Evolutionary conservation across 2,888 invertebrate species (phyloP).

Genomic region (Leptura quadrifasciata): DNA sequence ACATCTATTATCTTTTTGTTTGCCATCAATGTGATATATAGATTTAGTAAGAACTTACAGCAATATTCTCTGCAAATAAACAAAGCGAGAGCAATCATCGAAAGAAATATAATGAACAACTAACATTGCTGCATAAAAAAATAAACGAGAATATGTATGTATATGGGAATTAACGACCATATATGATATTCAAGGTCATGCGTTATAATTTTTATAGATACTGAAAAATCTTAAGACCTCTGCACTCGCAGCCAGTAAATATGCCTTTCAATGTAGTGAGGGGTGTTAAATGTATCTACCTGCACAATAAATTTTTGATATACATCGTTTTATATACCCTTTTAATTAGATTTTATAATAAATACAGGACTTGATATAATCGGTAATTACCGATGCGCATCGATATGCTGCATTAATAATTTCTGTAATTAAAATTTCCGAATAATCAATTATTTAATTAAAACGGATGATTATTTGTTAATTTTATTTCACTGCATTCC

Average conservation of each 20-base stretch:
- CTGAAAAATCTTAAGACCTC: slow-evolving; percentile 9
- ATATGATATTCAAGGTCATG: neutral
- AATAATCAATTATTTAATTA: neutral
- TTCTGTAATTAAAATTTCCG: neutral
- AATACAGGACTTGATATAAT: slow-evolving; percentile 19
- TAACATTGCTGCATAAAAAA: neutral
- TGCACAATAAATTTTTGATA: neutral
- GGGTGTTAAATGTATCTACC: neutral
- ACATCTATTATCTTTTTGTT: neutral
- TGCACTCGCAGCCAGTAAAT: slow-evolving; percentile 10
- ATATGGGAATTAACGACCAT: slow-evolving; percentile 30
- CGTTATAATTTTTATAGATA: neutral
- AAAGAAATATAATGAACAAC: slow-evolving; percentile 11
- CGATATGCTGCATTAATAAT: neutral
- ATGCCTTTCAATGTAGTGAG: neutral
- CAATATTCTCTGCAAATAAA: neutral
- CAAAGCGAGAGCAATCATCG: slow-evolving; percentile 4
- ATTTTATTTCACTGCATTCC: neutral
- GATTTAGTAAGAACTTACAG: neutral
- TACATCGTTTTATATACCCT: neutral
- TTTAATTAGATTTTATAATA: slow-evolving; percentile 4
- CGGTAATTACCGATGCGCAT: neutral
- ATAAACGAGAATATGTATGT: neutral
- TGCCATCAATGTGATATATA: neutral
- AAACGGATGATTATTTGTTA: neutral